These are phyloP conservation scores for Garrulus glandarius DNA, from an alignment of 2,797 vertebrate species.

Conservation along the genomic window DNA sequence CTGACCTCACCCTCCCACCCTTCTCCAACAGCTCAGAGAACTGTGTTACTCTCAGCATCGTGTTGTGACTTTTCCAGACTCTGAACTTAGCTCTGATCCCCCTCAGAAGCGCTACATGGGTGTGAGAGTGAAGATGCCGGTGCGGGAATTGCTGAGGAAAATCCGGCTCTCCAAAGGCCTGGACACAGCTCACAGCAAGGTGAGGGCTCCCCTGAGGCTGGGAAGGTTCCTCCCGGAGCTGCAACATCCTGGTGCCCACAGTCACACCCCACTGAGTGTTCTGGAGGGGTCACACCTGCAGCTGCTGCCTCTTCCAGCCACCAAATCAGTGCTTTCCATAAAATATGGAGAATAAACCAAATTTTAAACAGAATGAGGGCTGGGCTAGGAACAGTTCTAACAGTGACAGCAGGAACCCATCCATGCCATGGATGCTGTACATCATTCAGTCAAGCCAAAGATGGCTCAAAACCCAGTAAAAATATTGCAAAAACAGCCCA, in stretches of 20 bases:
- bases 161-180: conserved; percentile 77
- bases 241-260: neutral
- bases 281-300: neutral
- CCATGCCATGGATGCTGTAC: fast-evolving
- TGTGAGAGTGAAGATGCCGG: conserved; percentile 86
- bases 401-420: neutral
- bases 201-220: neutral
- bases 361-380: neutral
- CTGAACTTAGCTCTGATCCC: conserved; percentile 2
- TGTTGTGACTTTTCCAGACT: conserved; percentile 62
- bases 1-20: neutral
- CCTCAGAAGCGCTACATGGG: conserved; percentile 81
- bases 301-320: neutral
- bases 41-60: neutral
- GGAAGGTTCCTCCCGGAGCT: neutral
- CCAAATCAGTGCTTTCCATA: neutral
- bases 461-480: neutral
- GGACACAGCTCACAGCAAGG: conserved; percentile 70
- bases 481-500: neutral
- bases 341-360: neutral
- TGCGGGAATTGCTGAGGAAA: conserved; percentile 82
- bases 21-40: neutral
- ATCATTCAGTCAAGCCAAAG: neutral
- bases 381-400: neutral
- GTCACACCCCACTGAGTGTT: fast-evolving